Percentiles rank a stretch among this genome's conserved stretches.
Evolutionary conservation across 2,888 invertebrate genomes (phyloP).

Genomic region (Sylvicola fuscatus): DNA sequence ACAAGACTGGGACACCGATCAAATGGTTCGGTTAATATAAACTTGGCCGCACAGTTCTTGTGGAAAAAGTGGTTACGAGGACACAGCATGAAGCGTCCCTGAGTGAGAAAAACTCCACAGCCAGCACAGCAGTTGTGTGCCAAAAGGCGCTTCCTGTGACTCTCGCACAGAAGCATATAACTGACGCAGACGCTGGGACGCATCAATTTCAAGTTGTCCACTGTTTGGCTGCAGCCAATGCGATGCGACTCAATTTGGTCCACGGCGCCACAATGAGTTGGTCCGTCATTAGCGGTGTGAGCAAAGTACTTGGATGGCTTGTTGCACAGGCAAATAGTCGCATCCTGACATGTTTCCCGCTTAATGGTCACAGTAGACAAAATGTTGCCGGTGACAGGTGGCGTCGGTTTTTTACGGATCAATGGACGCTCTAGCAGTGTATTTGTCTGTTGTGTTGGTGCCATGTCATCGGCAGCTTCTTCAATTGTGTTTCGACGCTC

Average conservation of each 20-base stretch:
- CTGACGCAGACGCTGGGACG: slow-evolving; percentile 56
- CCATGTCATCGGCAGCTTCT: not conserved
- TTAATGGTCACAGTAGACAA: too few relatives aligned
- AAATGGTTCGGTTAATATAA: slow-evolving; percentile 20
- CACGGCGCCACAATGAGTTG: slow-evolving; percentile 52
- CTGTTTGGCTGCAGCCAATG: slow-evolving; percentile 62
- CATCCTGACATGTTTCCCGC: not conserved
- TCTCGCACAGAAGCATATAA: slow-evolving; percentile 56
- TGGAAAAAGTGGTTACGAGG: slow-evolving; percentile 63
- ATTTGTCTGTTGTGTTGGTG: not conserved
- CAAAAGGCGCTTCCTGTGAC: slow-evolving; percentile 52
- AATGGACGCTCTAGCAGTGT: not conserved
- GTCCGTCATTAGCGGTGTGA: slow-evolving; percentile 33
- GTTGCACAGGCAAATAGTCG: slow-evolving; percentile 29
- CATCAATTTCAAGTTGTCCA: slow-evolving; percentile 35
- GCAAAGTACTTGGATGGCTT: slow-evolving; percentile 30
- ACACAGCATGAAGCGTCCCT: slow-evolving; percentile 75
- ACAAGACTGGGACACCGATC: slow-evolving; percentile 22
- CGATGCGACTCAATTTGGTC: slow-evolving; percentile 52
- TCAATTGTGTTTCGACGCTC: slow-evolving; percentile 1
- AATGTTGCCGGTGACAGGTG: too few relatives aligned
- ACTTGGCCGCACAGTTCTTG: slow-evolving; percentile 44
- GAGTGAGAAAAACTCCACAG: slow-evolving; percentile 78
- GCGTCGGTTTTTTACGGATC: too few relatives aligned
- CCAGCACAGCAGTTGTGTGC: slow-evolving; percentile 78